Evolutionary conservation across 2,888 invertebrate genomes (phyloP).

Genomic region (Stenichneumon culpator): DNA sequence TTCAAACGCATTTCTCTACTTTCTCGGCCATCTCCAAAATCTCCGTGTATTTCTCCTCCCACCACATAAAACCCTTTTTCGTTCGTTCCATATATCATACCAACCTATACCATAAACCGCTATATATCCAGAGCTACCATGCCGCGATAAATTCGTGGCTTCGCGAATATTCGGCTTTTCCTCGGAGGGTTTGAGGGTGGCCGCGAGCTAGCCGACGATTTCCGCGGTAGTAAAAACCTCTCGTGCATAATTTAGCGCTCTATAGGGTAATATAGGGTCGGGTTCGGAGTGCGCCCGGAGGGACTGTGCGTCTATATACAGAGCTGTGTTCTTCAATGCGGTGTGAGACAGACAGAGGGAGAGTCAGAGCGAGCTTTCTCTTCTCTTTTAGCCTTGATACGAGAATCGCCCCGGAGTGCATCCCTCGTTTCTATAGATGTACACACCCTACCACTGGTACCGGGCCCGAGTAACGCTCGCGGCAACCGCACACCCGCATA

Average conservation of each 20-base stretch:
- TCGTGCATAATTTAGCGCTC: conserved; percentile 83
- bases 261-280: conserved; percentile 80
- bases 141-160: conserved; percentile 46
- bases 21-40: neutral
- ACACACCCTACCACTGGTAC: neutral
- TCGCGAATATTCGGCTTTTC: conserved; percentile 61
- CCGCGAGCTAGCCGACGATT: conserved; percentile 71
- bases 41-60: conserved; percentile 10
- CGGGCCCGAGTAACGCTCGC: conserved; percentile 28
- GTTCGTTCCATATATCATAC: conserved; percentile 17
- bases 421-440: conserved; percentile 5
- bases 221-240: conserved; percentile 81
- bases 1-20: neutral
- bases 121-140: conserved; percentile 13
- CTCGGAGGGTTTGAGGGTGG: conserved; percentile 14
- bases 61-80: conserved; percentile 35
- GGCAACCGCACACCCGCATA: conserved; percentile 70
- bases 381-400: conserved; percentile 12
- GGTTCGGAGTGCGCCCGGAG: conserved; percentile 31
- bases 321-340: conserved; percentile 11
- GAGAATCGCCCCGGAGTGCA: conserved; percentile 16
- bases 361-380: conserved; percentile 29
- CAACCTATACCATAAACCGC: conserved; percentile 19
- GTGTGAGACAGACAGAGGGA: conserved; percentile 21
- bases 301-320: conserved; percentile 18